These are phyloP conservation scores for Chloromyia formosa DNA, from an alignment of 2,888 invertebrate genomes.

Conservation along the genomic window DNA sequence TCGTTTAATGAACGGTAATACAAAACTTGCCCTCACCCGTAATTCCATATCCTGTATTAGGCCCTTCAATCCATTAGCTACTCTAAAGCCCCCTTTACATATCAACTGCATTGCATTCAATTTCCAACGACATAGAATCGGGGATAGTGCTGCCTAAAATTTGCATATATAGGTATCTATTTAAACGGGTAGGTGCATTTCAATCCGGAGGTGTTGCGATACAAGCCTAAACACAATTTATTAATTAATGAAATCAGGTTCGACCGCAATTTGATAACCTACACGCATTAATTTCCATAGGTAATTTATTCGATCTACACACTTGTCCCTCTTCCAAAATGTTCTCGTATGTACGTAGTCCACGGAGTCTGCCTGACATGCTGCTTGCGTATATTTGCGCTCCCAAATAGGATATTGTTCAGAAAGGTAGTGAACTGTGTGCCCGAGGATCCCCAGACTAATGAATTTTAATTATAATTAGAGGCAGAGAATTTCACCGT, in stretches of 20 bases:
- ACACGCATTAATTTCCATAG: constrained; percentile 43
- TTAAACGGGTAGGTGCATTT: background rate
- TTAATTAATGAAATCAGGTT: constrained; percentile 47
- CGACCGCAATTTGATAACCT: constrained; percentile 43
- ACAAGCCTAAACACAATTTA: constrained; percentile 43
- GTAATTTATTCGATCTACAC: constrained; percentile 26
- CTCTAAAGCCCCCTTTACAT: background rate
- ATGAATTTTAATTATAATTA: constrained; percentile 31
- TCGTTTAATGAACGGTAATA: too few species aligned
- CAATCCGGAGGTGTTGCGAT: constrained; percentile 4
- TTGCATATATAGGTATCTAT: background rate
- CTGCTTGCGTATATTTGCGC: background rate
- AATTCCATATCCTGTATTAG: too few species aligned
- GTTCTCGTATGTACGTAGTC: background rate
- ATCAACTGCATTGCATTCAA: background rate
- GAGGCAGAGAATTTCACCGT: background rate
- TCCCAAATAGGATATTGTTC: too few species aligned
- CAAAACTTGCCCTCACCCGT: too few species aligned
- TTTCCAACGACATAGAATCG: background rate
- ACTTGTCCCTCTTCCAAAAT: background rate
- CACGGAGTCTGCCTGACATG: background rate
- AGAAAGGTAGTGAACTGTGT: background rate
- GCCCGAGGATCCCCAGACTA: background rate
- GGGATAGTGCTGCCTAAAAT: background rate
- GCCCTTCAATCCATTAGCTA: background rate